These are phyloP conservation scores for Macroteleia sp. DNA, from an alignment of 2,888 invertebrate species.

Conservation along the genomic window DNA sequence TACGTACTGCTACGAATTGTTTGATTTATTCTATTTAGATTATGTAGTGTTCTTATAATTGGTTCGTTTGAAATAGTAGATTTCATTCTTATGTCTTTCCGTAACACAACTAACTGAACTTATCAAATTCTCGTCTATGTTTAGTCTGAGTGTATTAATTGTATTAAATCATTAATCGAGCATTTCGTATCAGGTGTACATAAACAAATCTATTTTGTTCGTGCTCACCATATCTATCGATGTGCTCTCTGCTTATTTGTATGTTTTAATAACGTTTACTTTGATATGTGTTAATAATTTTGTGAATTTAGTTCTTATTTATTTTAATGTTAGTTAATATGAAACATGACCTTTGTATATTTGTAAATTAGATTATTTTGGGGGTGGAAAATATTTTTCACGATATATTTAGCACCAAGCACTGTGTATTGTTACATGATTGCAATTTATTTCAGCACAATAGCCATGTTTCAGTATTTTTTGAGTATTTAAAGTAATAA, in stretches of 20 bases:
- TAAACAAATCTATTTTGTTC: slow-evolving; percentile 3
- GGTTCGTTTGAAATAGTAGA: too few relatives aligned
- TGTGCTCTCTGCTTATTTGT: slow-evolving; percentile 37
- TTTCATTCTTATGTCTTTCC: neutral
- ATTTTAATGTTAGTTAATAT: too few relatives aligned
- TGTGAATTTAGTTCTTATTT: slow-evolving; percentile 19
- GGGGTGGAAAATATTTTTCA: neutral
- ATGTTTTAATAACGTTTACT: slow-evolving; percentile 37
- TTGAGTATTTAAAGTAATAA: neutral
- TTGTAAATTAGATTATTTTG: too few relatives aligned
- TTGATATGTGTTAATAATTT: slow-evolving; percentile 15
- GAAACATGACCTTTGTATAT: too few relatives aligned
- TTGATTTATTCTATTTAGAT: slow-evolving; percentile 11
- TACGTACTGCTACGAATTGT: slow-evolving; percentile 27
- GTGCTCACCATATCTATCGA: slow-evolving; percentile 16
- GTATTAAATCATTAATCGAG: slow-evolving; percentile 20
- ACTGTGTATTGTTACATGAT: slow-evolving; percentile 12
- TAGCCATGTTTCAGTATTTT: slow-evolving; percentile 63
- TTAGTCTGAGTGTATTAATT: too few relatives aligned
- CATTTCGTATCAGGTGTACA: slow-evolving; percentile 10
- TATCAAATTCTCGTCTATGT: neutral
- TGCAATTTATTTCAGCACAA: slow-evolving; percentile 12
- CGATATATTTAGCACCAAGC: slow-evolving; percentile 1
- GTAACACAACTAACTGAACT: slow-evolving; percentile 12
- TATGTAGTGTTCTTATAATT: too few relatives aligned